Evolutionary conservation across 2,797 vertebrate genomes (phyloP), one percentile per base, ranked within the genome.

Genomic region (Urosaurus nigricauda): DNA sequence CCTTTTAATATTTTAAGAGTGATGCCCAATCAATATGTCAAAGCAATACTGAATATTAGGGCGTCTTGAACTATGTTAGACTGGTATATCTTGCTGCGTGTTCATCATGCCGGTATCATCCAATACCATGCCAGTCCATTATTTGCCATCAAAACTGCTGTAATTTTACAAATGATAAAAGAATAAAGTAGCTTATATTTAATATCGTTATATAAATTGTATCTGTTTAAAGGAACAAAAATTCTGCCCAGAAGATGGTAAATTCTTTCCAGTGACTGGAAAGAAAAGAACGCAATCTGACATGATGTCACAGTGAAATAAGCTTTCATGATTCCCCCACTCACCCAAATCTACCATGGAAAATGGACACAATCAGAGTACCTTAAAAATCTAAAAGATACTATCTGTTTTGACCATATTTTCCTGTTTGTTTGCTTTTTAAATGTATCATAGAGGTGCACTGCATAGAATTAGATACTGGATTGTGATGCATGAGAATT

Each of bases 1-100:
- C 93, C 93, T 9, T 87, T 79, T 90, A 92, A 87, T 84, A 95
- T 91, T 80, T 71, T 80, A 79, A 81, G 78, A 74, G 71, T 93
- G 89, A 88, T 92, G 90, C 83, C 65, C 86, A 93, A 96, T 96
- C 95, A 96, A 93, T 96, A 97, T 96, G 96, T 96, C 95, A 96
- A 93, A 96, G 93, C 94, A 94, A 89, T 96, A 93, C 93, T 94
- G 95, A 96, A 89, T 93, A 37, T 95, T 91, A 94, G 92, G 91
- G 91, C 91, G 89, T 88, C 95, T 96, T 73, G 78, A 96, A 95
- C 95, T 94, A 91, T 96, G 95, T 97, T 97, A 97, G 97, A 97
- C 97, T 97, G 91, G 92, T 95, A 96, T 95, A 96, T 95, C 95
- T 96, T 96, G 89, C 94, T 95, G 92, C 93, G 90, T 93, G 93